Evolutionary conservation across 1,140 invertebrate genomes (phyloP).

Genomic region (Halotydeus destructor): DNA sequence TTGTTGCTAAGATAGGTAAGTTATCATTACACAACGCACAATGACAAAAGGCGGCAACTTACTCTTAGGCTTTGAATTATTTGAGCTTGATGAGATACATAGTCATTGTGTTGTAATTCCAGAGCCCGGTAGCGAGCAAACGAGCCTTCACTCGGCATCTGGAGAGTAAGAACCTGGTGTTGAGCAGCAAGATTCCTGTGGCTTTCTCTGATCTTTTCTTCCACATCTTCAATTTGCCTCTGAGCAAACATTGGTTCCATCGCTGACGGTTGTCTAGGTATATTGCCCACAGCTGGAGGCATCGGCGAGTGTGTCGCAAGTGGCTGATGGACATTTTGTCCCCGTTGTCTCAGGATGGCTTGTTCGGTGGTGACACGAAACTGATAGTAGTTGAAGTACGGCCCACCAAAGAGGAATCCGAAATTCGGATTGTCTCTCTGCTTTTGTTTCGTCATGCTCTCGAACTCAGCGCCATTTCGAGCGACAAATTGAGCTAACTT

Average conservation of each 20-base stretch:
- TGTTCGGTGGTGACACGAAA: slow-evolving; percentile 78
- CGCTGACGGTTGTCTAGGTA: no score
- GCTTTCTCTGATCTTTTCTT: slow-evolving; percentile 80
- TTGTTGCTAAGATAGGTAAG: not conserved
- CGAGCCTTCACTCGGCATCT: no score
- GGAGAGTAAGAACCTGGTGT: slow-evolving; percentile 46
- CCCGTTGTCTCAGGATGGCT: slow-evolving; percentile 25
- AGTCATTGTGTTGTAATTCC: slow-evolving; percentile 83
- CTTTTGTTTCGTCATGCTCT: slow-evolving; percentile 92
- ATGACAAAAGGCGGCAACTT: not conserved
- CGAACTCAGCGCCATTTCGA: slow-evolving; percentile 92
- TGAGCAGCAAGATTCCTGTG: slow-evolving; percentile 83
- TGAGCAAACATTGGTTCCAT: no score
- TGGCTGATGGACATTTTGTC: not conserved
- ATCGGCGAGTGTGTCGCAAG: not conserved
- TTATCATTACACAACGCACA: not conserved
- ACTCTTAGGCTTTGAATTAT: slow-evolving; percentile 54
- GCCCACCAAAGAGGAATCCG: slow-evolving; percentile 85
- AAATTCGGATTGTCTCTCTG: slow-evolving; percentile 94
- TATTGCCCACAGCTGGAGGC: no score
- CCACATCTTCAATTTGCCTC: slow-evolving; percentile 28
- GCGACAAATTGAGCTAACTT: slow-evolving; percentile 96
- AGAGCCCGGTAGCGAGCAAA: slow-evolving; percentile 40
- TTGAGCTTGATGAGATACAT: slow-evolving; percentile 57
- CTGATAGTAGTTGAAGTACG: slow-evolving; percentile 87